A percentile compares a stretch with the other conserved stretches of the same genome.
Conservation (phyloP, 2,797 vertebrate species). For the Halcyon badia region DNA sequence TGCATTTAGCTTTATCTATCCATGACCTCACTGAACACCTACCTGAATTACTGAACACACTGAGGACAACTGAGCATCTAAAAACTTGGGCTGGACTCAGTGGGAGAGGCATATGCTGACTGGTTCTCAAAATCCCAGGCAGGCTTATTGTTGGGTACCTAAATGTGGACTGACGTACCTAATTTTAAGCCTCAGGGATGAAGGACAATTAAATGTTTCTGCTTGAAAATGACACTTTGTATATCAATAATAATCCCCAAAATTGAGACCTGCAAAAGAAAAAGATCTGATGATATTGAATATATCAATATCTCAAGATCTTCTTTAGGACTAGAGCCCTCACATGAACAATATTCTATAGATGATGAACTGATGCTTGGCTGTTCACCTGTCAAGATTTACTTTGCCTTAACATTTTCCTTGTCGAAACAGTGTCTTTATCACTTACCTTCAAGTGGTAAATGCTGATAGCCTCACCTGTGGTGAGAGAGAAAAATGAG, state of each 20-base stretch:
- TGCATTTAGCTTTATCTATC: not conserved
- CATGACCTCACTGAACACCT: not conserved
- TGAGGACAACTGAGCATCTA: not conserved
- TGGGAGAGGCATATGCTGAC: not conserved
- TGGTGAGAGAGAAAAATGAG: not conserved
- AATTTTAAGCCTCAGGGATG: not conserved
- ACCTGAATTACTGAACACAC: not conserved
- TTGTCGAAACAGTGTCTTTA: not conserved
- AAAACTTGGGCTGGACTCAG: not conserved
- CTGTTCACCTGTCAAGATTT: not conserved
- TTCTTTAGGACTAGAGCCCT: not conserved
- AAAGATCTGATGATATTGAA: not conserved
- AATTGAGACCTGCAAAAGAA: not conserved
- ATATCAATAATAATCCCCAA: not conserved
- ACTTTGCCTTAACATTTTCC: not conserved
- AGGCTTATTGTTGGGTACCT: not conserved
- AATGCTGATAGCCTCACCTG: not conserved
- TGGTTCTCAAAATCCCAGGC: not conserved
- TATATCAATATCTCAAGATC: not conserved
- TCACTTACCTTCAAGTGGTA: not conserved
- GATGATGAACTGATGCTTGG: constrained; percentile 35
- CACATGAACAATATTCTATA: constrained; percentile 17
- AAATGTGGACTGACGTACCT: not conserved
- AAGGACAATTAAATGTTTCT: not conserved
- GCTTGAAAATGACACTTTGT: not conserved